These are phyloP conservation scores for Proales similis DNA, from an alignment of 1,140 invertebrate genomes.

Conservation along the genomic window DNA sequence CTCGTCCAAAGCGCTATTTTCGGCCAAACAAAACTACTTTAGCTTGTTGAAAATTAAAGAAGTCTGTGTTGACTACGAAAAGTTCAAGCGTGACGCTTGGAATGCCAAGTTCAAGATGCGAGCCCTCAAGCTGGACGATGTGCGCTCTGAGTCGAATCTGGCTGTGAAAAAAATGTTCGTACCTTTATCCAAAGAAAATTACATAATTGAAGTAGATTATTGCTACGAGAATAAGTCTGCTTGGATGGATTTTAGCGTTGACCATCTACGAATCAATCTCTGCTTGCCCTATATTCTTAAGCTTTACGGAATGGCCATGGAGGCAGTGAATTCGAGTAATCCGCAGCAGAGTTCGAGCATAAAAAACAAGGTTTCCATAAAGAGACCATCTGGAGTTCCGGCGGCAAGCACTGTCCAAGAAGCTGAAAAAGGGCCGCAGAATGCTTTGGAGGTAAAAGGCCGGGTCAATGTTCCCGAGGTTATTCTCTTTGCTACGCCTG, in stretches of 20 bases:
- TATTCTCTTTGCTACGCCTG: conserved; percentile 65
- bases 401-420: conserved; percentile 56
- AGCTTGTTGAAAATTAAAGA: conserved; percentile 67
- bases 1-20: conserved; percentile 58
- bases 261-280: conserved; percentile 65
- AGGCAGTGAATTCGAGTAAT: conserved; percentile 49
- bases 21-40: conserved; percentile 44
- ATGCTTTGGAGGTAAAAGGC: conserved; percentile 57
- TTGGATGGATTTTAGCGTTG: conserved; percentile 63
- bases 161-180: conserved; percentile 54
- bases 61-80: conserved; percentile 52
- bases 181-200: conserved; percentile 58
- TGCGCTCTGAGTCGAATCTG: conserved; percentile 60
- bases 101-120: conserved; percentile 66
- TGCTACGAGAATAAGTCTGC: background rate
- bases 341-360: conserved; percentile 56
- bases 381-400: conserved; percentile 47
- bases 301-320: conserved; percentile 62
- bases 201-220: conserved; percentile 49
- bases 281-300: conserved; percentile 65
- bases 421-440: background rate
- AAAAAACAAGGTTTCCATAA: conserved; percentile 4
- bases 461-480: conserved; percentile 65
- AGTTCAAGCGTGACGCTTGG: conserved; percentile 63
- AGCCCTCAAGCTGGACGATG: conserved; percentile 64